Base-by-base conservation (phyloP, 2,797 vertebrate species). In the Chaunax sp. region DNA sequence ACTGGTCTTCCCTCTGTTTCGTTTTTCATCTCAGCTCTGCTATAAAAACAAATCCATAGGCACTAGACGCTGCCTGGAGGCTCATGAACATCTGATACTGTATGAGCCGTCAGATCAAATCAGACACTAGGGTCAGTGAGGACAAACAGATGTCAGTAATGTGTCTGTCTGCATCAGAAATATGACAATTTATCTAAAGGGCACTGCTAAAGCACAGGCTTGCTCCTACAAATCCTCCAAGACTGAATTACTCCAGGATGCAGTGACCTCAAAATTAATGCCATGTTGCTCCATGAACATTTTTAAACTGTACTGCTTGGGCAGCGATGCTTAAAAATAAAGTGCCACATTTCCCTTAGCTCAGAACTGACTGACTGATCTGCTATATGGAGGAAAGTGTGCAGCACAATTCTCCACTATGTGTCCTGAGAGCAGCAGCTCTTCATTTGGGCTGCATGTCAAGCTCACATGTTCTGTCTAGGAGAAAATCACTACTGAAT, bases 181-280 rank as follows among this genome's bases (percentile, higher is more conserved):
- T 59, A 62, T 26, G 62, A 41, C 52, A 6, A 46, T 60, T 81
- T 19, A 69, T 78, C 69, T 74, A 63, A 75, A 64, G 57, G 56
- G 16, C 41, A 25, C 25, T 51, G 69, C 65, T 58, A 66, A 78
- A 56, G 25, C 55, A 57, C 26, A 43, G 23, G 22, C 19, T 69
- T 65, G 73, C 82, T 75, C 70, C 47, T 7, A 19, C 54, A 54
- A 78, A 35, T 85, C 68, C 54, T 59, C 50, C 50, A 67, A 78
- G 80, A 73, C 55, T 53, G 44, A 75, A 80, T 87, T 15, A 84
- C 79, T 84, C 72, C 51, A 57, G 59, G 60, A 71, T 82, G 67
- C 88, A 86, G 37, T 90, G 90, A 91, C 88, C 89, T 81, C 81
- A 81, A 82, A 88, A 89, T 60, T 62, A 19, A 75, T 82, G 80